Percentiles rank a stretch among this genome's conserved stretches.
phyloP scores from a whole-genome alignment of 1,140 invertebrate genomes.

The Ceratosolen fusciceps region DNA sequence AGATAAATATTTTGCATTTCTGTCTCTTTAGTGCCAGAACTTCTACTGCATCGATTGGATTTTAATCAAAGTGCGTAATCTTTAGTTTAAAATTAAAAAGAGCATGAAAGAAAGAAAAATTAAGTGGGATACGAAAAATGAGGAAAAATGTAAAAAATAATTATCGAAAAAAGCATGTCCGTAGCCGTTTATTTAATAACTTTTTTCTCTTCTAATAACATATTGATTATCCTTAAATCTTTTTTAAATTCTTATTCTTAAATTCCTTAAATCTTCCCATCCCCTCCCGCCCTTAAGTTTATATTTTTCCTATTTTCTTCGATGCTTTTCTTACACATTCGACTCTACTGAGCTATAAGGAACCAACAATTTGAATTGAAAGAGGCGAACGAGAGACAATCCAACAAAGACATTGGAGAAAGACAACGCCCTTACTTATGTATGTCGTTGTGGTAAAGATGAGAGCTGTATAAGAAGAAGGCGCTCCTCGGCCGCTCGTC shows the following conservation, averaged over 20 bases:
- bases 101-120: background rate
- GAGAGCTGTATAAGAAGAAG: conserved; percentile 60
- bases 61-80: conserved; percentile 41
- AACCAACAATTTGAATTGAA: conserved; percentile 45
- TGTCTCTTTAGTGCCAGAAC: background rate
- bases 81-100: conserved; percentile 46
- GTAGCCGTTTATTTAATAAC: background rate
- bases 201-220: no score
- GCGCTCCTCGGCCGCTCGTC: background rate
- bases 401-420: conserved; percentile 56
- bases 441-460: conserved; percentile 67
- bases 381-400: conserved; percentile 39
- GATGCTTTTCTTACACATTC: background rate
- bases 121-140: background rate
- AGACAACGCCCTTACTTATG: conserved; percentile 73
- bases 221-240: conserved; percentile 9
- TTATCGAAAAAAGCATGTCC: background rate
- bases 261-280: no score
- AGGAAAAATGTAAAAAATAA: background rate
- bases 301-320: conserved; percentile 31
- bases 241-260: no score
- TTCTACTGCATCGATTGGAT: conserved; percentile 39
- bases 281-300: background rate
- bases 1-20: conserved; percentile 37
- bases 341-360: background rate